Evolutionary conservation across 2,888 invertebrate genomes (phyloP).

Genomic region (Sisyra terminalis): DNA sequence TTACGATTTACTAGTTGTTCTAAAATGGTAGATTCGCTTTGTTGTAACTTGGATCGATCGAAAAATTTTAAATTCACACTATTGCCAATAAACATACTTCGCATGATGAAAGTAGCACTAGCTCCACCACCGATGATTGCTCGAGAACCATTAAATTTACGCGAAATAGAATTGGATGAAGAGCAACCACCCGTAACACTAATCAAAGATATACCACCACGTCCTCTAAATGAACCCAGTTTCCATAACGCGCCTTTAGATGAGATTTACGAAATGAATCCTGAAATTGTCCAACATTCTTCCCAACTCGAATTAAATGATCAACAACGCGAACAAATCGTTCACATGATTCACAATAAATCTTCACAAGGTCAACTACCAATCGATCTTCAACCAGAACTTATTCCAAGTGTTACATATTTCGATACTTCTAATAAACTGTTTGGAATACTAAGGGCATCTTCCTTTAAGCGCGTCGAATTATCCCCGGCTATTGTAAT

Average conservation of each 20-base stretch:
- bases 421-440: constrained; percentile 16
- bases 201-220: not conserved
- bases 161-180: not conserved
- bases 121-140: not conserved
- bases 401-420: constrained; percentile 11
- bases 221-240: not conserved
- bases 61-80: constrained; percentile 4
- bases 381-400: not conserved
- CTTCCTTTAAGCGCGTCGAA: constrained; percentile 23
- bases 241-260: constrained; percentile 4
- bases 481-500: constrained; percentile 22
- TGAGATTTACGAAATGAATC: constrained; percentile 6
- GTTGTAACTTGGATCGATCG: not conserved
- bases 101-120: constrained; percentile 1
- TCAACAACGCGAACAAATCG: not conserved
- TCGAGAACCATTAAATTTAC: not conserved
- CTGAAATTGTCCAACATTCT: not conserved
- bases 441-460: constrained; percentile 23
- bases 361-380: not conserved
- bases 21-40: constrained; percentile 2
- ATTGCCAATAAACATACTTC: constrained; percentile 3
- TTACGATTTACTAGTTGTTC: not conserved
- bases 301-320: not conserved
- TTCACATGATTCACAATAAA: not conserved
- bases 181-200: constrained; percentile 5